Evolutionary conservation across 64 coral and sea anemone genomes (phyloP).

Genomic region (Platygyra sinensis): DNA sequence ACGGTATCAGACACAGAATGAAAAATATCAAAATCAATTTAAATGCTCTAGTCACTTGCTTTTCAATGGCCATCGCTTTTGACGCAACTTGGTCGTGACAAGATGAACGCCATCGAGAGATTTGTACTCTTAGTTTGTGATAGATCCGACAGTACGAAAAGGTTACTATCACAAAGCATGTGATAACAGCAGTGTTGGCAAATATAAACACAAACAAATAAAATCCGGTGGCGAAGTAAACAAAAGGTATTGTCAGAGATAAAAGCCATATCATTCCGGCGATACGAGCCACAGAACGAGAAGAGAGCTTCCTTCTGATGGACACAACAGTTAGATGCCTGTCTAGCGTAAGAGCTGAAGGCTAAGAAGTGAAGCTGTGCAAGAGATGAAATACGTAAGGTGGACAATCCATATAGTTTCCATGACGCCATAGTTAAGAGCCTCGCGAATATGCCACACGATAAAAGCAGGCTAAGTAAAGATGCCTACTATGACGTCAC

Average conservation of each 20-base stretch:
- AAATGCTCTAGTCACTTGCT: conserved; percentile 70
- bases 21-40: conserved; percentile 78
- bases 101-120: conserved; percentile 59
- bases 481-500: conserved; percentile 59
- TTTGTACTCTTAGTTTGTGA: conserved; percentile 69
- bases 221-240: conserved; percentile 76
- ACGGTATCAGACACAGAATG: conserved; percentile 76
- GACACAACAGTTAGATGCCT: conserved; percentile 78
- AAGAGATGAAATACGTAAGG: conserved; percentile 61
- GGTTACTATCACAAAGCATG: conserved; percentile 54
- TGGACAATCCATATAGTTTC: conserved; percentile 46
- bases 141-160: conserved; percentile 81
- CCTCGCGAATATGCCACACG: conserved; percentile 51
- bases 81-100: conserved; percentile 46
- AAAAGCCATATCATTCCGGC: conserved; percentile 67
- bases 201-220: conserved; percentile 83
- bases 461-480: conserved; percentile 48
- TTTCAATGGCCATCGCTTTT: conserved; percentile 70
- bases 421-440: conserved; percentile 21
- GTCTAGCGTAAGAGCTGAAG: conserved; percentile 74
- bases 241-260: conserved; percentile 44
- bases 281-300: conserved; percentile 43
- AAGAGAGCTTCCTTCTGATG: conserved; percentile 61
- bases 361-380: conserved; percentile 66
- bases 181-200: conserved; percentile 73